Percentiles rank a stretch among this genome's conserved stretches.
phyloP scores from a whole-genome alignment of 2,113 vertebrate genomes.

The Solenodon paradoxus region DNA sequence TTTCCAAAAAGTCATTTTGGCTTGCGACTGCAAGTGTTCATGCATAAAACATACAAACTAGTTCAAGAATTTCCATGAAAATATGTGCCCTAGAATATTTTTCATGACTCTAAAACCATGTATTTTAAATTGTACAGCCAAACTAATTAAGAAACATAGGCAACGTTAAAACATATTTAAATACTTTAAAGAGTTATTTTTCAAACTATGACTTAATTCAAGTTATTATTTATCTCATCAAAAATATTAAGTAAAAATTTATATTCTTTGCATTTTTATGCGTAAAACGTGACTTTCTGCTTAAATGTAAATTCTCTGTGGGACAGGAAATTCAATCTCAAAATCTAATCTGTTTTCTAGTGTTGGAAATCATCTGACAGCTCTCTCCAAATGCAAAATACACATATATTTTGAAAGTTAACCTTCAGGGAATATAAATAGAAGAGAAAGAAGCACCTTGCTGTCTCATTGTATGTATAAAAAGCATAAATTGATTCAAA shows the following conservation, averaged over 20 bases:
- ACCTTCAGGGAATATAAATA: slow-evolving; percentile 62
- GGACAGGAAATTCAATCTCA: slow-evolving; percentile 59
- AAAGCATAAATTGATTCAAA: slow-evolving; percentile 63
- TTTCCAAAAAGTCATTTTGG: slow-evolving; percentile 67
- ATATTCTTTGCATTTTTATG: slow-evolving; percentile 45
- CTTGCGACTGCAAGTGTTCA: slow-evolving; percentile 62
- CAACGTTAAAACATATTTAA: slow-evolving; percentile 26
- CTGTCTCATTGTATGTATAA: slow-evolving; percentile 56
- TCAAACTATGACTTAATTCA: neutral
- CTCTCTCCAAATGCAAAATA: slow-evolving; percentile 68
- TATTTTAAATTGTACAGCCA: slow-evolving; percentile 42
- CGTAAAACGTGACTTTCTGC: slow-evolving; percentile 6
- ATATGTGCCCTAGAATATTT: slow-evolving; percentile 17
- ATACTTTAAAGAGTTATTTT: slow-evolving; percentile 21
- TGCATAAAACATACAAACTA: slow-evolving; percentile 74
- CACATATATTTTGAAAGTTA: slow-evolving; percentile 59
- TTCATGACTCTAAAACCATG: slow-evolving; percentile 40
- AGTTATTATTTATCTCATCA: neutral
- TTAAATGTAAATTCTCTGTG: slow-evolving; percentile 55
- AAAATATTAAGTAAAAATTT: neutral
- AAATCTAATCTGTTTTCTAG: slow-evolving; percentile 67
- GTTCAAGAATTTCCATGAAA: slow-evolving; percentile 60
- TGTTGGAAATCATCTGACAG: slow-evolving; percentile 68
- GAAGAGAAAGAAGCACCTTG: slow-evolving; percentile 47
- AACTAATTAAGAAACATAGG: neutral